Percentiles rank a stretch among this genome's conserved stretches.
These are phyloP conservation scores for Dioctria linearis DNA, from an alignment of 2,888 invertebrate genomes.

Conservation along the genomic window DNA sequence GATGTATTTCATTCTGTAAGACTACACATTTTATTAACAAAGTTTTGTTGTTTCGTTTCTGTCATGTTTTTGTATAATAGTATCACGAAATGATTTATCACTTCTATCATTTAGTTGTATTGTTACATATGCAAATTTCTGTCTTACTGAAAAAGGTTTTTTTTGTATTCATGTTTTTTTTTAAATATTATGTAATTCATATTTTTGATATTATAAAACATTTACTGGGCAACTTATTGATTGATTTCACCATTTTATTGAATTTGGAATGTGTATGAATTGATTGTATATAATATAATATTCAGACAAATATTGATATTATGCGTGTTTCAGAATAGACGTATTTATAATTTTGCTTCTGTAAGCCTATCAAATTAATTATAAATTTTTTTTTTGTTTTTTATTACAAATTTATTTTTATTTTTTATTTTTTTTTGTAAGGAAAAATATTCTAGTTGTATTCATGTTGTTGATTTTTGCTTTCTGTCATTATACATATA, in stretches of 20 bases:
- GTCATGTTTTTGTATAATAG: not conserved
- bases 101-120: not conserved
- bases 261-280: too few species aligned
- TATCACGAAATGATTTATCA: not conserved
- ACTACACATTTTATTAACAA: too few species aligned
- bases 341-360: too few species aligned
- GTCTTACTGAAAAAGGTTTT: not conserved
- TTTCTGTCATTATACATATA: too few species aligned
- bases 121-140: not conserved
- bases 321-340: not conserved
- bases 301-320: not conserved
- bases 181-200: too few species aligned
- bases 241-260: not conserved
- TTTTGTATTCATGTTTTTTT: too few species aligned
- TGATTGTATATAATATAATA: too few species aligned
- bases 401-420: not conserved
- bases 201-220: not conserved
- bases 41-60: not conserved
- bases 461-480: too few species aligned
- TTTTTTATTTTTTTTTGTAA: not conserved
- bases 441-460: too few species aligned
- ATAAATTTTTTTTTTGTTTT: not conserved
- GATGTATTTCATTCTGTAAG: not conserved
- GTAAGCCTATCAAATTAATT: too few species aligned
- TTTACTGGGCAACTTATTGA: not conserved